Evolutionary conservation across 1,140 invertebrate genomes (phyloP), one percentile per base, ranked within the genome.

Genomic region (Polyergus mexicanus): DNA sequence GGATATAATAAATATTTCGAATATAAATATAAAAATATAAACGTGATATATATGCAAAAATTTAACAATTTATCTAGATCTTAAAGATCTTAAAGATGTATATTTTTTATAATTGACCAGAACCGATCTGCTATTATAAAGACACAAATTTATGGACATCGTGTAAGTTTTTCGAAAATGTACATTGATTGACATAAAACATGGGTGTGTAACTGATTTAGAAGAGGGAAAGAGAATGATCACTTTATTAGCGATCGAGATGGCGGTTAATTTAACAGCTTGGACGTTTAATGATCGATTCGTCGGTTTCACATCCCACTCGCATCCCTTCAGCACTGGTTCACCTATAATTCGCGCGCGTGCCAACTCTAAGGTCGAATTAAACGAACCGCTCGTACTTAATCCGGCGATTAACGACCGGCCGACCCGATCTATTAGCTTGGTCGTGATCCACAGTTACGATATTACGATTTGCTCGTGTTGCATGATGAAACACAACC

Each of bases 281-380:
- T 87, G 92, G 88, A 87, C 91, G 89, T 91, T 93, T 93, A 93
- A 94, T 92, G 92, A 94, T 94, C 93, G 91, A 94, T 92, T 93
- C 89, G 76, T 76, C 87, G 74, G 91, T 92, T 92, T 91, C 88
- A 85, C 92, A n/a, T n/a, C n/a, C n/a, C n/a, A n/a, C n/a, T n/a
- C n/a, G 89, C 85, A 78, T 71, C 60, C 83, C 71, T 65, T 84
- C 44, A 38, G 7, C 58, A 35, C 22, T 38, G 25, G 63, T 41
- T 76, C 65, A 81, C 44, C 25, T 47, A 35, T 66, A 86, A 86
- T 62, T 69, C 54, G 56, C 25, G n/a, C 47, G 76, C 35, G 5
- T 32, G 32, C n/a, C 66, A 56, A 86, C 65, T 76, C 84, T 60
- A 74, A 72, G 68, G 28, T 69, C 38, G 65, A 86, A 84, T 84